Conservation (phyloP, 2,113 vertebrate genomes). For the Onychorhynchus coronatus region DNA sequence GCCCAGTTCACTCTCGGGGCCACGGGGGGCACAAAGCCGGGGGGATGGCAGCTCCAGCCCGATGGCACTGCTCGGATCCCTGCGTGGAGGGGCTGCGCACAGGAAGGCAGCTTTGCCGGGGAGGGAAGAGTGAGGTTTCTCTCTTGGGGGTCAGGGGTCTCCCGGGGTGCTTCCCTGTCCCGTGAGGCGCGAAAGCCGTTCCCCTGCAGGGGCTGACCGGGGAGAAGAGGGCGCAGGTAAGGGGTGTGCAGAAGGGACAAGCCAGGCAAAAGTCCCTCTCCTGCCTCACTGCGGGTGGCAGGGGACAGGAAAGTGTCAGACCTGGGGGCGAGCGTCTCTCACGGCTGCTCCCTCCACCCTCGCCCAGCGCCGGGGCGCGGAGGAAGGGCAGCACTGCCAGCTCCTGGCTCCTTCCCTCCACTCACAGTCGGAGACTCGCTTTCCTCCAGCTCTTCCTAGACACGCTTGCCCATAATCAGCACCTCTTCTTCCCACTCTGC, state of each 20-base stretch:
- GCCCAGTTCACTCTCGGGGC: neutral
- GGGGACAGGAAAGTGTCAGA: neutral
- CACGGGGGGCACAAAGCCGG: too few species aligned
- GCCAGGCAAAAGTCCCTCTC: neutral
- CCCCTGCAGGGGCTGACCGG: rapidly evolving
- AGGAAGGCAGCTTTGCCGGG: neutral
- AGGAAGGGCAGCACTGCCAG: neutral
- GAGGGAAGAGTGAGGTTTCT: neutral
- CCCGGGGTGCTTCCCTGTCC: neutral
- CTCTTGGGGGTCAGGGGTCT: neutral
- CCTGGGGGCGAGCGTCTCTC: neutral
- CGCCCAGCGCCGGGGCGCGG: neutral
- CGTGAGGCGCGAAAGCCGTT: neutral
- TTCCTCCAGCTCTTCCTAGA: neutral
- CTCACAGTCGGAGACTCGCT: neutral
- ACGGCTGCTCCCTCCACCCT: neutral
- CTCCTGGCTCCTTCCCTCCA: neutral
- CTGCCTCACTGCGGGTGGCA: neutral
- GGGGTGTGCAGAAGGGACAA: neutral
- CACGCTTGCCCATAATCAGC: rapidly evolving
- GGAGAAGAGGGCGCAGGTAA: neutral
- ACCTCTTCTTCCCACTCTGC: neutral
- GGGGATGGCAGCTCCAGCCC: rapidly evolving
- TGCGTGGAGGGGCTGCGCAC: neutral
- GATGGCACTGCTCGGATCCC: neutral